A percentile compares a stretch with the other conserved stretches of the same genome.
These are phyloP conservation scores for Scaptomyza cyrtandrae DNA, from an alignment of 2,888 invertebrate species.

Conservation along the genomic window DNA sequence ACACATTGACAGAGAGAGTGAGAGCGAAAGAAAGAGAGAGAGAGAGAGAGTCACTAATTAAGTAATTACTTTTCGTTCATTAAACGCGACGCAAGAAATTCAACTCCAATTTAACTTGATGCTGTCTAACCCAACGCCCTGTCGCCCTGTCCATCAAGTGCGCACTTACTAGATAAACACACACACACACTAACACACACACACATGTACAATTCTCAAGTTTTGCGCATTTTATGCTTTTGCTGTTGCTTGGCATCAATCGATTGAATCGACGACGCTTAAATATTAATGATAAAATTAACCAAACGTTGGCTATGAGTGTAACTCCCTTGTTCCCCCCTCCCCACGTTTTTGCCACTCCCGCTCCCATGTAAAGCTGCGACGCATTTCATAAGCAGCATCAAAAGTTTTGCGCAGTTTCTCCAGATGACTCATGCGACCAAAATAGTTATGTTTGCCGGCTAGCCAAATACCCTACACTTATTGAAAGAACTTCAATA, in stretches of 20 bases:
- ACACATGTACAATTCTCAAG: constrained; percentile 20
- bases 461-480: constrained; percentile 5
- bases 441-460: background rate
- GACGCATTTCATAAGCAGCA: constrained; percentile 54
- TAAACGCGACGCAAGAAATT: constrained; percentile 66
- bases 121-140: constrained; percentile 43
- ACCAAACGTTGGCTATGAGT: constrained; percentile 37
- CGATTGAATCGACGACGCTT: constrained; percentile 76
- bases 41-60: constrained; percentile 67
- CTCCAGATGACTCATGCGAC: constrained; percentile 41
- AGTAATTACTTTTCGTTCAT: constrained; percentile 80
- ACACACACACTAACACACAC: constrained; percentile 14
- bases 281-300: constrained; percentile 73
- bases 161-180: constrained; percentile 45
- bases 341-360: background rate
- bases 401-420: constrained; percentile 61
- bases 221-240: constrained; percentile 60
- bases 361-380: constrained; percentile 14
- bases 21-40: no score
- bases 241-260: constrained; percentile 43
- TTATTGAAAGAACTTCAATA: background rate
- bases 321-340: constrained; percentile 2
- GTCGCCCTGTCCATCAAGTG: constrained; percentile 57
- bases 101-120: constrained; percentile 73
- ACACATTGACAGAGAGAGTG: no score